Percentiles rank a stretch among this genome's conserved stretches.
Conservation (phyloP, 2,113 vertebrate genomes). For the Dicrurus megarhynchus region DNA sequence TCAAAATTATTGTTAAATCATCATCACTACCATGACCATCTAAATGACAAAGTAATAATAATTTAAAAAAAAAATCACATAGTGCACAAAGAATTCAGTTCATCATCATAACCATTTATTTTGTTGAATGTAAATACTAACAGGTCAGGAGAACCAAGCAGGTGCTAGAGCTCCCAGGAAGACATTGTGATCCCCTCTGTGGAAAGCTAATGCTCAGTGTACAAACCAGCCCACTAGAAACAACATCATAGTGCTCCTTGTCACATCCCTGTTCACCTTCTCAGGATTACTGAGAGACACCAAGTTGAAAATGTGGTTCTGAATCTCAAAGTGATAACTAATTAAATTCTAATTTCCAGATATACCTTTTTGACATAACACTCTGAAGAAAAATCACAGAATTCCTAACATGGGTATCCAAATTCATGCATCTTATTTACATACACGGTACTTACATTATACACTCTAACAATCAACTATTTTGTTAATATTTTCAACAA, state of each 20-base stretch:
- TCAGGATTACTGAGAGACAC: background rate
- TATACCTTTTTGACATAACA: background rate
- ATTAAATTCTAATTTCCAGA: background rate
- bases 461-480: background rate
- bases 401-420: background rate
- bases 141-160: background rate
- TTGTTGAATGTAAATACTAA: background rate
- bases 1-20: background rate
- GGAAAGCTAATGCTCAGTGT: background rate
- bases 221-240: background rate
- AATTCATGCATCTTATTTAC: background rate
- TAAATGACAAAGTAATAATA: background rate
- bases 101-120: constrained; percentile 50
- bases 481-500: background rate
- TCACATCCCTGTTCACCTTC: background rate
- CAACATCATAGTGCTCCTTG: background rate
- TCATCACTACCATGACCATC: background rate
- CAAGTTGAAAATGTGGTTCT: background rate
- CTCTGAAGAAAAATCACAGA: background rate
- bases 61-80: background rate
- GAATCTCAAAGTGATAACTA: background rate
- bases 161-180: background rate
- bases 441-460: background rate
- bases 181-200: background rate
- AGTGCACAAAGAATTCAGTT: constrained; percentile 23